A percentile compares a stretch with the other conserved stretches of the same genome.
Evolutionary conservation across 2,113 vertebrate genomes (phyloP).

Genomic region (Elephantulus edwardii): DNA sequence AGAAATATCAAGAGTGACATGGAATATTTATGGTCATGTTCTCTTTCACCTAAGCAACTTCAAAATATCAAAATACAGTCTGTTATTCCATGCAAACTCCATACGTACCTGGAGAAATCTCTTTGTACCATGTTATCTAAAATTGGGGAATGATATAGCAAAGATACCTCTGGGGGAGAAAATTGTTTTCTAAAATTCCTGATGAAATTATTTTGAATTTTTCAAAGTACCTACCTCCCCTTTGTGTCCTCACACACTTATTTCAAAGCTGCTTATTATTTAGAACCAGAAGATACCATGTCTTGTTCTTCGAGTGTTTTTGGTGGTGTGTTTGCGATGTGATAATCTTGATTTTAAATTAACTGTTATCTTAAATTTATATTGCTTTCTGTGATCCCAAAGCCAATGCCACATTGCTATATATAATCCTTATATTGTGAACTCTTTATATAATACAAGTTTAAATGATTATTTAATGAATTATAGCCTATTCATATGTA

Average conservation of each 20-base stretch:
- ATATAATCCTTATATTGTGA: slow-evolving; percentile 51
- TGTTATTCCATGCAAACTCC: slow-evolving; percentile 64
- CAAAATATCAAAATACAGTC: slow-evolving; percentile 49
- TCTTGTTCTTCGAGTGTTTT: slow-evolving; percentile 46
- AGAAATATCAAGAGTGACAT: slow-evolving; percentile 11
- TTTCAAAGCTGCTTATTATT: slow-evolving; percentile 69
- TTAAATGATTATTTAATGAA: slow-evolving; percentile 68
- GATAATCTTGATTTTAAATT: slow-evolving; percentile 55
- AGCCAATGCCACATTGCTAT: slow-evolving; percentile 39
- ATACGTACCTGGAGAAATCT: background rate
- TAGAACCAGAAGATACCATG: slow-evolving; percentile 25
- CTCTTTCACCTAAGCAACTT: background rate
- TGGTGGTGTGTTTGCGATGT: slow-evolving; percentile 32
- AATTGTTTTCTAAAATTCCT: slow-evolving; percentile 64
- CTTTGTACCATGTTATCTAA: slow-evolving; percentile 38
- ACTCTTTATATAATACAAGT: slow-evolving; percentile 57
- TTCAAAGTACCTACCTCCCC: slow-evolving; percentile 69
- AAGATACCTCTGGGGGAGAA: slow-evolving; percentile 44
- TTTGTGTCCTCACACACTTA: slow-evolving; percentile 54
- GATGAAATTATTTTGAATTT: slow-evolving; percentile 21
- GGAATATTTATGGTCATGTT: background rate
- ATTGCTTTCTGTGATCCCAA: slow-evolving; percentile 53
- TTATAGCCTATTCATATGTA: slow-evolving; percentile 48
- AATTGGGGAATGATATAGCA: slow-evolving; percentile 36
- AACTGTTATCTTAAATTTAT: slow-evolving; percentile 50